Percentiles rank a stretch among this genome's conserved stretches.
Conservation (phyloP, 2,113 vertebrate genomes). For the Gasterosteus nipponicus region DNA sequence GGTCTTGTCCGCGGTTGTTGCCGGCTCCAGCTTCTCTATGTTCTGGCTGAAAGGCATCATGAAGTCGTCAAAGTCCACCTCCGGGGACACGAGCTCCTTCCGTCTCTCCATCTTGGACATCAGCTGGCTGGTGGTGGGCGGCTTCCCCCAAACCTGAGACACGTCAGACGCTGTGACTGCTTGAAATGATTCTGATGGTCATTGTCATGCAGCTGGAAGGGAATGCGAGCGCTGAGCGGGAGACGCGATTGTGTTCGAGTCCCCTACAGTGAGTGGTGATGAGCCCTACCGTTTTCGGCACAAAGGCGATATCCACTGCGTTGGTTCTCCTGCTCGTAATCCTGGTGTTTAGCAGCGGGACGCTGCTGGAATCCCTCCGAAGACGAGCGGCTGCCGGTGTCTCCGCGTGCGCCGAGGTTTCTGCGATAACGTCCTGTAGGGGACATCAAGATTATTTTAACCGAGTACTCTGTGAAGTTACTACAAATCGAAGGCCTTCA, state of each 20-base stretch:
- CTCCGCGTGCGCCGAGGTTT: not conserved
- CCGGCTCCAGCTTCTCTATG: slow-evolving; percentile 61
- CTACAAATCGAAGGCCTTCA: not conserved
- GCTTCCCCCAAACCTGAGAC: slow-evolving; percentile 85
- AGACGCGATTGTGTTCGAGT: too few species aligned
- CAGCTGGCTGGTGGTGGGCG: slow-evolving; percentile 81
- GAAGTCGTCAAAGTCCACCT: slow-evolving; percentile 85
- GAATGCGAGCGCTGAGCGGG: too few species aligned
- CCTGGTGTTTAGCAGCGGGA: slow-evolving; percentile 80
- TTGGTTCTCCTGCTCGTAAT: slow-evolving; percentile 81
- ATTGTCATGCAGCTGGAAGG: too few species aligned
- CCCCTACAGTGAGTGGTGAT: too few species aligned
- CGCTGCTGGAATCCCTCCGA: slow-evolving; percentile 67
- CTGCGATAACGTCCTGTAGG: slow-evolving; percentile 39
- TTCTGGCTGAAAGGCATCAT: slow-evolving; percentile 85
- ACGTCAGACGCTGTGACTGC: not conserved
- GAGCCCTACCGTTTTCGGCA: slow-evolving; percentile 84
- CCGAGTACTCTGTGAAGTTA: not conserved
- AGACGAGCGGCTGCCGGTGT: slow-evolving; percentile 32
- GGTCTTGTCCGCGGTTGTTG: slow-evolving; percentile 43
- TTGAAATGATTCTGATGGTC: too few species aligned
- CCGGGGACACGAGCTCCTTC: slow-evolving; percentile 70
- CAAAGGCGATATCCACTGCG: slow-evolving; percentile 84
- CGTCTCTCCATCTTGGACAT: slow-evolving; percentile 80
- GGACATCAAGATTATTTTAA: slow-evolving; percentile 1